Percentiles rank a stretch among this genome's conserved stretches.
Conservation (phyloP, 2,888 invertebrate species). For the Epinotia demarniana region DNA sequence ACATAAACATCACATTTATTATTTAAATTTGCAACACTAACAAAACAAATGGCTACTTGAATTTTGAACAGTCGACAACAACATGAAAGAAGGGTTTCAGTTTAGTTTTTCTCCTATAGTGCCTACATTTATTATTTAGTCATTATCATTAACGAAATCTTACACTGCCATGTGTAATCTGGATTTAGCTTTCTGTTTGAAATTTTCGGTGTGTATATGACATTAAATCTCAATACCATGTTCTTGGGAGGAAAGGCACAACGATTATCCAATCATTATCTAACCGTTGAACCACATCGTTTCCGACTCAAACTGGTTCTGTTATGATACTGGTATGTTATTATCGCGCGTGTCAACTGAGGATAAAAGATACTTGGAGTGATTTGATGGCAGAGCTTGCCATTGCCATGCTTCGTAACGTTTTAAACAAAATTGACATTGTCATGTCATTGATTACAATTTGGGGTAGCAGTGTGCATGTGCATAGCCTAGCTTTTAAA, state of each 20-base stretch:
- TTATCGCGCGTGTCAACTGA: conserved; percentile 59
- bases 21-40: too few relatives aligned
- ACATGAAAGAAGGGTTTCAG: too few relatives aligned
- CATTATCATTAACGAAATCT: too few relatives aligned
- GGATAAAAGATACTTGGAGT: background rate
- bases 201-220: background rate
- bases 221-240: background rate
- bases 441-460: background rate
- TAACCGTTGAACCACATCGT: conserved; percentile 41
- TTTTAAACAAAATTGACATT: background rate
- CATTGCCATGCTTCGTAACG: background rate
- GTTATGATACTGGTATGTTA: conserved; percentile 47
- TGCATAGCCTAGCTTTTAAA: too few relatives aligned
- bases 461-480: background rate
- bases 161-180: background rate
- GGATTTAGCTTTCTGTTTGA: background rate
- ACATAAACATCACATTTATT: too few relatives aligned
- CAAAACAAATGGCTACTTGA: too few relatives aligned
- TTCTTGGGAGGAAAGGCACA: conserved; percentile 21
- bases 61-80: too few relatives aligned
- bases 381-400: background rate
- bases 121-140: too few relatives aligned
- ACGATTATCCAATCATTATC: conserved; percentile 41
- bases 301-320: conserved; percentile 31
- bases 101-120: too few relatives aligned